phyloP scores from a whole-genome alignment of 2,113 vertebrate species.

The Lates calcarifer region DNA sequence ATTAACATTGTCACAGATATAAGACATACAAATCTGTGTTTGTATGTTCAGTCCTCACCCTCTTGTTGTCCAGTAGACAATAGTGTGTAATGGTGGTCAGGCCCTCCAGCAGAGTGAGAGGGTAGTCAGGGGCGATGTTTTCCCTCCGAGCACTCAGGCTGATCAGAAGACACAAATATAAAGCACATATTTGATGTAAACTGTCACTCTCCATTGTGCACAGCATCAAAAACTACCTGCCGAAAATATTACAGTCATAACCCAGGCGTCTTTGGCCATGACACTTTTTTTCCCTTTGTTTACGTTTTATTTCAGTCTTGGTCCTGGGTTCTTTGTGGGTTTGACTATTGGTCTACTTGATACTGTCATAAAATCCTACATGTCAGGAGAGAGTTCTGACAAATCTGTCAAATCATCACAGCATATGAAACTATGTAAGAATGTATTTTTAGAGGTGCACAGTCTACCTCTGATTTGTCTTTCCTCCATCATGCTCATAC shows the following conservation, averaged over 20 bases:
- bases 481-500: slow-evolving; percentile 90
- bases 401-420: background rate
- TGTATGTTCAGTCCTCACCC: slow-evolving; percentile 79
- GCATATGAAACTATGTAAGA: background rate
- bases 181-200: background rate
- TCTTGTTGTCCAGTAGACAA: slow-evolving; percentile 94
- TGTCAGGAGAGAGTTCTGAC: too few relatives aligned
- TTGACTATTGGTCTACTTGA: too few relatives aligned
- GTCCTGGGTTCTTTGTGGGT: too few relatives aligned
- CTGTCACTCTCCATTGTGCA: background rate
- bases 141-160: slow-evolving; percentile 89
- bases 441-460: background rate
- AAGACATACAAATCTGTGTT: background rate
- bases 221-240: background rate
- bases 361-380: too few relatives aligned
- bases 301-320: too few relatives aligned
- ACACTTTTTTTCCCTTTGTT: too few relatives aligned
- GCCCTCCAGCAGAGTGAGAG: slow-evolving; percentile 94
- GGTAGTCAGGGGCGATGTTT: slow-evolving; percentile 96
- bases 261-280: too few relatives aligned
- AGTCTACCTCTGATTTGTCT: slow-evolving; percentile 87
- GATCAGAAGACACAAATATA: slow-evolving; percentile 43
- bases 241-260: too few relatives aligned
- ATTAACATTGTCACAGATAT: background rate
- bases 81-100: slow-evolving; percentile 94